A percentile compares a stretch with the other conserved stretches of the same genome.
Conservation (phyloP, 2,113 vertebrate species). For the Phyllostomus discolor region DNA sequence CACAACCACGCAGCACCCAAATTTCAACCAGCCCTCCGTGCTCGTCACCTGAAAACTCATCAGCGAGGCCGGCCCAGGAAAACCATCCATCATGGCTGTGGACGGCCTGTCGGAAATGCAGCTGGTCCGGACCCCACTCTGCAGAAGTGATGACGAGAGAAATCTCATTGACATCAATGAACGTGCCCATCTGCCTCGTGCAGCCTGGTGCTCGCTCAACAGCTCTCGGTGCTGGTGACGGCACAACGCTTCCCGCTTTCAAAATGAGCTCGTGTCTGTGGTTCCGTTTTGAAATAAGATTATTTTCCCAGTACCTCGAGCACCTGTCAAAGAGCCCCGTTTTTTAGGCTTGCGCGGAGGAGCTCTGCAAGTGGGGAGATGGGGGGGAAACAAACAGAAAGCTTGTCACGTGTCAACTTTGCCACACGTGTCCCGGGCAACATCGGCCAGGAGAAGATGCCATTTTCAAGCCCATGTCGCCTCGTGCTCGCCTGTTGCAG, state of each 20-base stretch:
- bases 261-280: not conserved
- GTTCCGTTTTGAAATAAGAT: conserved; percentile 19
- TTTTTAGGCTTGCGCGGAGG: not conserved
- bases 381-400: not conserved
- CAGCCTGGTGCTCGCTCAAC: not conserved
- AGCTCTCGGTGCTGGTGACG: not conserved
- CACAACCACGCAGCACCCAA: not conserved
- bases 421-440: not conserved
- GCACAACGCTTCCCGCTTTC: not conserved
- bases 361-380: not conserved
- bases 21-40: not conserved
- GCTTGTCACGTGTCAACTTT: not conserved
- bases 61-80: not conserved
- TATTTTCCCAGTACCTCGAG: not conserved
- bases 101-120: not conserved
- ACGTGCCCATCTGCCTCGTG: not conserved
- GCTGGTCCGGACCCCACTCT: too few species aligned
- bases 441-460: not conserved
- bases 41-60: not conserved
- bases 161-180: not conserved
- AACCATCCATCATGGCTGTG: not conserved
- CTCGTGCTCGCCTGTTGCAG: rapidly evolving
- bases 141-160: not conserved
- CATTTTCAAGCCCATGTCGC: not conserved
- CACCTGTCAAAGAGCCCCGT: not conserved